Conservation (phyloP, 2,113 vertebrate genomes). For the Paedocypris sp. region DNA sequence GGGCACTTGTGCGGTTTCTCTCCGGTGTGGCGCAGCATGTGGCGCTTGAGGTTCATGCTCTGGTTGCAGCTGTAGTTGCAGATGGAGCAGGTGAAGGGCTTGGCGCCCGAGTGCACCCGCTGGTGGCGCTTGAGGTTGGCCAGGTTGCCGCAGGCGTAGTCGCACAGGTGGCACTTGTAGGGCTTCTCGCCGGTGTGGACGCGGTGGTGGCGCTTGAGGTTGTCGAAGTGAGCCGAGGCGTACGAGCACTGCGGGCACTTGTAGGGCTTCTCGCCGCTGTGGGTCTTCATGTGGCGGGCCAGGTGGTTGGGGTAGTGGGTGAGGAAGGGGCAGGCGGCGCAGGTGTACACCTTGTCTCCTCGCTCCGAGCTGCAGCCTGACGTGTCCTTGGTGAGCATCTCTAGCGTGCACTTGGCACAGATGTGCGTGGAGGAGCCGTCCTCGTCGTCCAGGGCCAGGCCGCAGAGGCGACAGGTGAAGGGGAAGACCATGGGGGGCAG, state of each 20-base stretch:
- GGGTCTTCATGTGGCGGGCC: constrained; percentile 95
- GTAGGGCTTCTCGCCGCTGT: constrained; percentile 96
- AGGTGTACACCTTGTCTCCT: constrained; percentile 80
- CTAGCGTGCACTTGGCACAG: constrained; percentile 78
- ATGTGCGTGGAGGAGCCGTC: constrained; percentile 73
- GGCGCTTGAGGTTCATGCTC: constrained; percentile 98
- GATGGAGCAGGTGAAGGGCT: constrained; percentile 87
- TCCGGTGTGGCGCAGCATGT: constrained; percentile 91
- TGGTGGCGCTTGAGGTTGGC: constrained; percentile 94
- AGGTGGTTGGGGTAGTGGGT: constrained; percentile 96
- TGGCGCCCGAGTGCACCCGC: constrained; percentile 90
- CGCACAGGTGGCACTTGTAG: constrained; percentile 83
- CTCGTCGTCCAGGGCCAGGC: constrained; percentile 79
- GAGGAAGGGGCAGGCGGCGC: constrained; percentile 83
- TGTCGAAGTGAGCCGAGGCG: constrained; percentile 90
- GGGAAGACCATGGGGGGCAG: constrained; percentile 79
- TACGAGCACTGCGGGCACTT: constrained; percentile 88
- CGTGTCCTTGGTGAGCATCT: constrained; percentile 71
- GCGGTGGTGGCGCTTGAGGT: constrained; percentile 92
- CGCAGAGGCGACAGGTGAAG: constrained; percentile 83
- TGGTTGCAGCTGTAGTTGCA: constrained; percentile 97
- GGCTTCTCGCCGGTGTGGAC: constrained; percentile 86
- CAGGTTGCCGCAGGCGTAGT: constrained; percentile 93
- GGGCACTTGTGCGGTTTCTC: constrained; percentile 91
- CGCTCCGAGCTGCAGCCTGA: constrained; percentile 54